Base-by-base conservation (phyloP, 2,113 vertebrate genomes). In the Synodontis membranacea region DNA sequence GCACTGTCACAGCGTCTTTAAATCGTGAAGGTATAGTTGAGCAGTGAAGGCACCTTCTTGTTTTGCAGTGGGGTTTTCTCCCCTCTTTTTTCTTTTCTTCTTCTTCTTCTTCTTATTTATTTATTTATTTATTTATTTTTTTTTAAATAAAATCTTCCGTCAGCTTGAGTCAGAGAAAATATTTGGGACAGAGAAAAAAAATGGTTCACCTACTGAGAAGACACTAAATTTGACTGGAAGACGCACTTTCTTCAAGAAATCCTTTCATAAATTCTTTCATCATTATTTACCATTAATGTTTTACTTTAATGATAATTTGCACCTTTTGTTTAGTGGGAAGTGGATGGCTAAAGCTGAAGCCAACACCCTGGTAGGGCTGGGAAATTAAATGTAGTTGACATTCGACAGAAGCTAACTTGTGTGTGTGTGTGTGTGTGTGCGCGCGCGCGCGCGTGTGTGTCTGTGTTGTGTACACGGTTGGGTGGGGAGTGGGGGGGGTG, bases 1-100 rank as follows among this genome's bases (percentile, higher is more conserved):
- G 95, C 94, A 95, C 95, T 95, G 96, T 96, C 96, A 94, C 37
- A 87, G 70, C 80, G 56, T 83, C 66, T 86, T 80, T 83, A 89
- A 89, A 89, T 85, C 84, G 80, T 70, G 83, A 85, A 39, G 87
- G 68, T 82, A n/a, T n/a, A 54, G 68, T 39, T 74, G n/a, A 68
- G 62, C 56, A 15, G n/a, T n/a, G 39, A 25, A 44, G 39, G 23
- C 48, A 74, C 68, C 66, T 84, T 84, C 50, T 79, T 66, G 37
- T 85, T 86, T 81, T 54, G 34, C 34, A 54, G 21, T 31, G 83
- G 66, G 64, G 17, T 37, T 84, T 70, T 70, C 82, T 54, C 23
- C 31, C 64, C 23, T 54, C 48, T 54, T 37, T 39, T 9, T 21
- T 17, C n/a, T 79, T 52, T 44, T 44, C 44, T 44, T 44, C 44